Evolutionary conservation across 2,113 vertebrate species (phyloP).

Genomic region (Synchiropus splendidus): DNA sequence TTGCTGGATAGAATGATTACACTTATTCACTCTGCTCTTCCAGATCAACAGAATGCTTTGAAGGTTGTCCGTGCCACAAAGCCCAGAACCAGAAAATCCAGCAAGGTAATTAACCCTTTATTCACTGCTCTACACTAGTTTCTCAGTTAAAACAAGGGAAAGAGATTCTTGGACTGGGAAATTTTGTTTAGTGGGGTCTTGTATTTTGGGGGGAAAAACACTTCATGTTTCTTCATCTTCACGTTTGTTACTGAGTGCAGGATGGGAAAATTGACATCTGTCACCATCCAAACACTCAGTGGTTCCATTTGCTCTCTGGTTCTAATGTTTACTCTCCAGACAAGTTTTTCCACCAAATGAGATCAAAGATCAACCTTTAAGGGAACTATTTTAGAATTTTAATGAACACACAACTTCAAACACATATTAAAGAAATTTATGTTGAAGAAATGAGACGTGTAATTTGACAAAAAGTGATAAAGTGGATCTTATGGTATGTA

Average conservation of each 20-base stretch:
- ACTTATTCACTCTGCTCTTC: slow-evolving; percentile 36
- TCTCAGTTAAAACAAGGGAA: not conserved
- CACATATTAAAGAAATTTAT: no score
- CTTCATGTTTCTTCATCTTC: no score
- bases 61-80: slow-evolving; percentile 78
- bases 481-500: no score
- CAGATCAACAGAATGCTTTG: slow-evolving; percentile 75
- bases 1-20: slow-evolving; percentile 13
- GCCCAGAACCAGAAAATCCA: slow-evolving; percentile 74
- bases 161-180: no score
- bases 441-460: no score
- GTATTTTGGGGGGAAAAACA: no score
- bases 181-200: no score
- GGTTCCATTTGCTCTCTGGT: slow-evolving; percentile 3
- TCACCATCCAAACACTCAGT: not conserved
- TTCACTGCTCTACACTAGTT: not conserved
- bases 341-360: slow-evolving; percentile 15
- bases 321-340: slow-evolving; percentile 24
- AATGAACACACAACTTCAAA: no score
- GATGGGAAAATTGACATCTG: slow-evolving; percentile 42
- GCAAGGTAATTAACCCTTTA: slow-evolving; percentile 69
- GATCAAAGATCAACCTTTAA: no score
- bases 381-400: no score
- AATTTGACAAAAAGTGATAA: not conserved
- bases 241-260: not conserved